A percentile compares a stretch with the other conserved stretches of the same genome.
phyloP scores from a whole-genome alignment of 2,888 invertebrate species.

The Cenopis cana region DNA sequence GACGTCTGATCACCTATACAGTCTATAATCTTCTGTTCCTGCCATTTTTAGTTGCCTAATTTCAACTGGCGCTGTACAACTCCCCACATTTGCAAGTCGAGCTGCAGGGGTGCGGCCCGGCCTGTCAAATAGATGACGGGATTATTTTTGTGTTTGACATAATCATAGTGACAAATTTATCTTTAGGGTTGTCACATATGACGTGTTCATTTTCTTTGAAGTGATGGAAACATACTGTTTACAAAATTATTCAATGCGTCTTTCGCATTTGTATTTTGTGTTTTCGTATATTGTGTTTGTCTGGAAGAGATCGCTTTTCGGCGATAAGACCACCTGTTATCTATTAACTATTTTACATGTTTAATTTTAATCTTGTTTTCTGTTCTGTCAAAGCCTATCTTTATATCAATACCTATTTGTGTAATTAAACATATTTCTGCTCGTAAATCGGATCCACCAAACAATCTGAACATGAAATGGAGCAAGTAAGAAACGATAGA shows the following conservation, averaged over 20 bases:
- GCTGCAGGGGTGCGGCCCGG: conserved; percentile 77
- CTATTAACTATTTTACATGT: too few relatives aligned
- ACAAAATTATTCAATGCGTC: not conserved
- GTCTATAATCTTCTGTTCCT: conserved; percentile 76
- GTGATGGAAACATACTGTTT: conserved; percentile 47
- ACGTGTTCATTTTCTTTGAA: conserved; percentile 65
- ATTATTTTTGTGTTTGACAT: conserved; percentile 85
- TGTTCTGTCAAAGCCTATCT: not conserved
- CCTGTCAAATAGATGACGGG: conserved; percentile 83
- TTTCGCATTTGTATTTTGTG: too few relatives aligned
- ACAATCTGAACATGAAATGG: not conserved
- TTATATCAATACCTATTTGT: not conserved
- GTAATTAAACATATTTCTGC: not conserved
- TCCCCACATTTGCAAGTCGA: conserved; percentile 80
- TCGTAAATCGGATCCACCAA: not conserved
- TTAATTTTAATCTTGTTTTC: too few relatives aligned
- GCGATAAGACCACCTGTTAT: too few relatives aligned
- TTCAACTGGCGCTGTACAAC: conserved; percentile 55
- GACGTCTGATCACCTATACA: conserved; percentile 80
- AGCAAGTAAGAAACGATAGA: conserved; percentile 18
- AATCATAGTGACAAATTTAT: conserved; percentile 85
- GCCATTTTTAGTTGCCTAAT: conserved; percentile 61
- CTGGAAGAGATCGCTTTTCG: too few relatives aligned
- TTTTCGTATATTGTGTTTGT: too few relatives aligned
- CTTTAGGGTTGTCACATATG: conserved; percentile 76